Conservation (phyloP, 2,113 vertebrate genomes). For the Rynchops niger region DNA sequence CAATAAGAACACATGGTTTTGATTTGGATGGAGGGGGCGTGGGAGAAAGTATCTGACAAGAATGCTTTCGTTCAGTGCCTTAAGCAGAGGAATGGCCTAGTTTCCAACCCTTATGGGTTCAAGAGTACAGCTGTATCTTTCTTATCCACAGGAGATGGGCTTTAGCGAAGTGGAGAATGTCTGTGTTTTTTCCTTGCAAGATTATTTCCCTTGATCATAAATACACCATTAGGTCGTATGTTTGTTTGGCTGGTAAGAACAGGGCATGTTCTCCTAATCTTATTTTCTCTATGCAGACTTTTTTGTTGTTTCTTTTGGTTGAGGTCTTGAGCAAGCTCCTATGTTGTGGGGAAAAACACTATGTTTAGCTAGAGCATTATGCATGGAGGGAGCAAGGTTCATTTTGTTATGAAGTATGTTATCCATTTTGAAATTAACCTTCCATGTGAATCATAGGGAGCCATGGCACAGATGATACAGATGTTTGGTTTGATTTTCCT, state of each 20-base stretch:
- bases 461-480: neutral
- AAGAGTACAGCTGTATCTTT: slow-evolving; percentile 48
- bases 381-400: neutral
- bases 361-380: neutral
- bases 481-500: neutral
- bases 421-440: neutral
- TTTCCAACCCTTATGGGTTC: slow-evolving; percentile 55
- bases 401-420: neutral
- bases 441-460: rapidly evolving
- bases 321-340: neutral
- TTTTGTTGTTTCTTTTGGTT: neutral
- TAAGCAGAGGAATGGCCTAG: slow-evolving; percentile 62
- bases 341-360: neutral
- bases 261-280: neutral
- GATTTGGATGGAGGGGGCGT: slow-evolving; percentile 50
- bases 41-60: slow-evolving; percentile 58
- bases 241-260: neutral
- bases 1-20: slow-evolving; percentile 62
- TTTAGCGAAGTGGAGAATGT: slow-evolving; percentile 1
- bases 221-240: neutral
- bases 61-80: slow-evolving; percentile 58
- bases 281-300: neutral
- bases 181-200: neutral
- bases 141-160: slow-evolving; percentile 15
- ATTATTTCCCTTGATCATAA: neutral